Evolutionary conservation across 2,888 invertebrate species (phyloP).

Genomic region (Nephrotoma guestfalica): DNA sequence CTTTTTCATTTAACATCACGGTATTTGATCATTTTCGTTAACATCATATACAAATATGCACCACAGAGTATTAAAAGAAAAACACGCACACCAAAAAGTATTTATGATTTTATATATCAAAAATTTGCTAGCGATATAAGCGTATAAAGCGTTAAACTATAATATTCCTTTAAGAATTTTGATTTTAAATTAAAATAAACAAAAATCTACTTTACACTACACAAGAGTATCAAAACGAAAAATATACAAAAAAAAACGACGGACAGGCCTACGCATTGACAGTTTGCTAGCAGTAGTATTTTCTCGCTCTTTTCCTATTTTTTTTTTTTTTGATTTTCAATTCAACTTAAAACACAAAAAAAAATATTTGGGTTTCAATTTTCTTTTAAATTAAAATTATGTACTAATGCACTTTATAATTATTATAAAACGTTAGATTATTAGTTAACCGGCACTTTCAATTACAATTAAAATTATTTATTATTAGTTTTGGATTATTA

Average conservation of each 20-base stretch:
- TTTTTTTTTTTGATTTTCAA: background rate
- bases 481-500: background rate
- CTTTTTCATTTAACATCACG: constrained; percentile 2
- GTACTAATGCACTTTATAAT: background rate
- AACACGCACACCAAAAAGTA: background rate
- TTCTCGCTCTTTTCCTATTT: background rate
- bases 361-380: background rate
- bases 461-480: background rate
- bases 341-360: background rate
- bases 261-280: constrained; percentile 1
- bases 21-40: background rate
- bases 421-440: background rate
- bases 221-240: background rate
- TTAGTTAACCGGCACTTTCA: background rate
- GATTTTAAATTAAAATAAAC: background rate
- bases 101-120: background rate
- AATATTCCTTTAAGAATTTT: background rate
- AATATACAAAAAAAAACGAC: background rate
- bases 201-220: background rate
- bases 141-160: background rate
- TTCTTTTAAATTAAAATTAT: background rate
- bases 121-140: background rate
- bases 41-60: background rate
- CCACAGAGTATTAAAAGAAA: background rate
- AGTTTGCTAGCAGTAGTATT: background rate